Evolutionary conservation across 2,113 vertebrate genomes (phyloP), one percentile per base, ranked within the genome.

Genomic region (Axis porcinus): DNA sequence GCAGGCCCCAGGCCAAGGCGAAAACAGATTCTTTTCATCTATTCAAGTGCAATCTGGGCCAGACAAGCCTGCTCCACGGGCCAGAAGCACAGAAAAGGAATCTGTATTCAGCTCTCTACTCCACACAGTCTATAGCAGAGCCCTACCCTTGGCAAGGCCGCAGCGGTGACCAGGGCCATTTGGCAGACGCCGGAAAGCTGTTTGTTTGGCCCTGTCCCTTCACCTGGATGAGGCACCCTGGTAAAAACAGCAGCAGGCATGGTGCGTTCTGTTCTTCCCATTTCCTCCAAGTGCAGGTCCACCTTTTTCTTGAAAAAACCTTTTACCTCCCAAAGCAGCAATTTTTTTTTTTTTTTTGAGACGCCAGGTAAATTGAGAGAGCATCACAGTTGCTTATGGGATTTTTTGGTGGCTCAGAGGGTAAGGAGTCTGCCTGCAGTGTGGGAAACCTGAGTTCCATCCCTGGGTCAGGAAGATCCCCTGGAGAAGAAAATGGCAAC

Each of bases 1-100:
- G 83, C 91, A 96, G 97, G 97, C 96, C 62, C 93, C 14, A 7
- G 57, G 97, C 97, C 97, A 98, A 98, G 91, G 97, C 67, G 83
- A 91, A 97, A 97, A 86, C 50, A 5, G 91, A 97, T 98, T 98
- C 97, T 98, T 98, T 98, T 98, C 98, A 98, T 98, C 98, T 96
- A 97, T 98, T 98, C 97, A 98, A 98, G 97, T 97, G 97, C 96
- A 97, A 98, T 98, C 97, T 98, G 97, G 98, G 97, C 94, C 98
- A 98, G 97, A 98, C 97, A 97, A 98, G 97, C 89, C 97, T 95
- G 94, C 93, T 94, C 91, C 96, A 60, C 89, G 91, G 95, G 97
- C 97, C 70, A 52, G 97, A 97, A 84, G 89, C 97, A 98, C 91
- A 98, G 97, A 94, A 78, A 96, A 97, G 96, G 76, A 67, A 85